Base-by-base conservation (phyloP, 1,140 invertebrate genomes). In the Elymnias hypermnestra region DNA sequence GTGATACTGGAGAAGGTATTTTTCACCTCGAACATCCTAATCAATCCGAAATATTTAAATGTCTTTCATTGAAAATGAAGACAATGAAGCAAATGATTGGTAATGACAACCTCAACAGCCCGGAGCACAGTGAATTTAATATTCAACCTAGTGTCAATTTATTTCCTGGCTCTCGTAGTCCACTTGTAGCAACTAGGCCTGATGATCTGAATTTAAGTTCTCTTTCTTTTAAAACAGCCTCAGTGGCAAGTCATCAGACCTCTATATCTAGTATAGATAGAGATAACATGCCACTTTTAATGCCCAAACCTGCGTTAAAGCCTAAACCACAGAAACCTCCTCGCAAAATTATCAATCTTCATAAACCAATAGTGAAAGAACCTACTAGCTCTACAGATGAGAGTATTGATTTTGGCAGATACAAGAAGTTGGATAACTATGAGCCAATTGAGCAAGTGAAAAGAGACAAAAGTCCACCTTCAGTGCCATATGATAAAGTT, bases 1-100 rank as follows among this genome's bases (percentile, higher is more conserved):
- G 94, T 83, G 89, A 91, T 49, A 94, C 94, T 2, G 95, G 95
- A 1, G 94, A 95, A 86, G 95, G 95, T 0, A 89, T 91, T 6
- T 96, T 96, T 71, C 91, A 91, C 41, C 85, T 96, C 49, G 91
- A 94, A 63, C 92, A 94, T 61, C 90, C 89, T 5, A 93, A 94
- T 66, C 92, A 92, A 35, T 91, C 93, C 56, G 93, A 94, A 75
- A 94, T 95, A 43, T 95, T 93, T 50, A 89, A 92, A 41, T 94
- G 92, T 70, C 88, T 95, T 42, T 91, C 92, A 0, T 87, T 91
- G 1, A 93, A 94, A 75, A 95, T 95, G 92, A 94, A 93, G 64
- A 93, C 89, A 2, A 94, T 95, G 93, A 94, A 94, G 66, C 93
- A 94, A 74, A 77, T 94, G 41, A 87, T 94, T 35, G 91, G 88